Evolutionary conservation across 2,113 vertebrate species (phyloP), one percentile per base, ranked within the genome.

Genomic region (Colossoma macropomum): DNA sequence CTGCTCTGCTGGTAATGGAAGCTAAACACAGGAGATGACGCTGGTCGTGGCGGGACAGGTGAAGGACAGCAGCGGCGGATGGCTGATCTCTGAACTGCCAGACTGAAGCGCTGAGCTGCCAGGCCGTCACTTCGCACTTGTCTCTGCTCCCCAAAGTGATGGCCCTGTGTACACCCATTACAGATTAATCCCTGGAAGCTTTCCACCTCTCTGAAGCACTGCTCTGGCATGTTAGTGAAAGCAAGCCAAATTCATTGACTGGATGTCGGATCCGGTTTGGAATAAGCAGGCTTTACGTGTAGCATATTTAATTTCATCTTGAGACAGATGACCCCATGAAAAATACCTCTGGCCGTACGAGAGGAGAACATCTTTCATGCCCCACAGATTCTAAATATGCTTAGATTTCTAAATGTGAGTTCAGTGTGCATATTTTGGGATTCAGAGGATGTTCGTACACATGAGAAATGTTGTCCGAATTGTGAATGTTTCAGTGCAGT

Each of bases 181-280:
- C 52, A 68, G 7, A 78, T 82, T 15, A 56, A 77, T 54, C 74
- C 38, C 65, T 32, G 59, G 70, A 80, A 81, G 79, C 79, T 72
- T 82, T 77, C 79, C 79, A 60, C 79, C 62, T 34, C 69, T 56
- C 66, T 62, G 15, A 52, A 77, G 48, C 34, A 25, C 45, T 66
- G 72, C n/a, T 59, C 45, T 72, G 56, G 73, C 65, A 70, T 48
- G 83, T 80, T 32, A 11, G 19, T 69, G 45, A 73, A 77, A 48
- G 59, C 34, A 23, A 23, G 80, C 16, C 72, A 75, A 52, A 71
- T 75, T 68, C 21, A n/a, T n/a, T 73, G 68, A 82, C 62, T 76
- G 41, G 41, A 25, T 56, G 66, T 17, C 73, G 10, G 66, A 72
- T 85, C 34, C 23, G 65, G 73, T 71, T 69, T 62, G 69, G 45